A percentile compares a stretch with the other conserved stretches of the same genome.
Evolutionary conservation across 2,113 vertebrate species (phyloP).

Genomic region (Oncorhynchus clarkii): DNA sequence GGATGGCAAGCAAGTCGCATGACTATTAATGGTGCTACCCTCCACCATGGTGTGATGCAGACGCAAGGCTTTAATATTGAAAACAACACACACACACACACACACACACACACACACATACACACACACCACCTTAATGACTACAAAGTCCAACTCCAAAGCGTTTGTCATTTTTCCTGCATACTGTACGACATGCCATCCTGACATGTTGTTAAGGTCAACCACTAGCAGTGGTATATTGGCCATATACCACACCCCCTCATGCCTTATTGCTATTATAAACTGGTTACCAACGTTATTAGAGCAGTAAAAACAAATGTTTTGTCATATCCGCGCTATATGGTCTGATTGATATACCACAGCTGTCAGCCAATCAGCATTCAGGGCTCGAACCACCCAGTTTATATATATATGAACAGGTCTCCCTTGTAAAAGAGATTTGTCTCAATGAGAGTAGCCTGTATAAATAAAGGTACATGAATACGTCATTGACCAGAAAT

Average conservation of each 20-base stretch:
- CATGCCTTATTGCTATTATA: too few relatives aligned
- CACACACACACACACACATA: too few relatives aligned
- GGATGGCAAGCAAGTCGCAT: conserved; percentile 61
- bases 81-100: background rate
- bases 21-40: conserved; percentile 55
- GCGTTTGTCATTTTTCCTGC: conserved; percentile 43
- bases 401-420: conserved; percentile 38
- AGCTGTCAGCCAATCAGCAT: too few relatives aligned
- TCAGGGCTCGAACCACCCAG: too few relatives aligned
- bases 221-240: conserved; percentile 9
- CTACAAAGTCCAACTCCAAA: background rate
- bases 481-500: conserved; percentile 45
- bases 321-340: too few relatives aligned
- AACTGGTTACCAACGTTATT: too few relatives aligned
- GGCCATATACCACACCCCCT: too few relatives aligned
- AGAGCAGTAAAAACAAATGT: too few relatives aligned
- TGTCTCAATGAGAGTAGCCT: too few relatives aligned
- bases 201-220: conserved; percentile 44
- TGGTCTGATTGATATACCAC: too few relatives aligned
- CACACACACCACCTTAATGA: conserved; percentile 29
- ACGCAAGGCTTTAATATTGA: conserved; percentile 44
- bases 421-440: conserved; percentile 20
- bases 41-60: conserved; percentile 46
- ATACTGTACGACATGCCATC: conserved; percentile 23
- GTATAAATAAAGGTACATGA: too few relatives aligned